Base-by-base conservation (phyloP, 2,797 vertebrate genomes). In the Tauraco hartlaubi region DNA sequence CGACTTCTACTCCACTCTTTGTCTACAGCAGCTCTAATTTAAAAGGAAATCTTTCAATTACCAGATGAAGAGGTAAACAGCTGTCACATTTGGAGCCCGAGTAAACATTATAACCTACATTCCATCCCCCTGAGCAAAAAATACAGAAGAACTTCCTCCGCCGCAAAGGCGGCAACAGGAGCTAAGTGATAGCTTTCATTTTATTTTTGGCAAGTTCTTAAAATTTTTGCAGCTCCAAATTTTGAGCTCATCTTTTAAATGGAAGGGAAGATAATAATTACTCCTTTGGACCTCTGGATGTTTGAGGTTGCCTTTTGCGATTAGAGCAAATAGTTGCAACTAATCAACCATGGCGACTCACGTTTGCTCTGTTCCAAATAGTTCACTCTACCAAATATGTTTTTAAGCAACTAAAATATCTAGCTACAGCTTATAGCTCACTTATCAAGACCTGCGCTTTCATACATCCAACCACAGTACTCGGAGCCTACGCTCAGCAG, bases 51-150 rank as follows among this genome's bases (percentile, higher is more conserved):
- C 73, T 96, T 94, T 94, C 90, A 81, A 92, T 96, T 95, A 83
- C 51, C 56, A 96, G 92, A 96, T 81, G 89, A 97, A 95, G 92
- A 97, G 92, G 95, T 97, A 97, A 97, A 96, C 95, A 96, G 93
- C 89, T 97, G 95, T 94, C 97, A 97, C 69, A 66, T 74, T 59
- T 44, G 84, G 85, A 97, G 80, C 56, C 75, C 56, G 35, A 91
- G 88, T 71, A 94, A 97, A 92, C 77, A 90, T 78, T 31, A 66
- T 79, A 95, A 95, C 92, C 94, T 92, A 88, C 78, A 93, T 96
- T 89, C 61, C 73, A 80, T 86, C 73, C 83, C 91, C 87, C 39
- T 81, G 80, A 94, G 94, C 83, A 89, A 93, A 90, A 90, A 77
- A 58, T 6, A 19, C 41, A 77, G 72, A 56, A 66, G 20, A 89